Conservation (phyloP, 2,113 vertebrate species). For the Psilopsiagon aymara region DNA sequence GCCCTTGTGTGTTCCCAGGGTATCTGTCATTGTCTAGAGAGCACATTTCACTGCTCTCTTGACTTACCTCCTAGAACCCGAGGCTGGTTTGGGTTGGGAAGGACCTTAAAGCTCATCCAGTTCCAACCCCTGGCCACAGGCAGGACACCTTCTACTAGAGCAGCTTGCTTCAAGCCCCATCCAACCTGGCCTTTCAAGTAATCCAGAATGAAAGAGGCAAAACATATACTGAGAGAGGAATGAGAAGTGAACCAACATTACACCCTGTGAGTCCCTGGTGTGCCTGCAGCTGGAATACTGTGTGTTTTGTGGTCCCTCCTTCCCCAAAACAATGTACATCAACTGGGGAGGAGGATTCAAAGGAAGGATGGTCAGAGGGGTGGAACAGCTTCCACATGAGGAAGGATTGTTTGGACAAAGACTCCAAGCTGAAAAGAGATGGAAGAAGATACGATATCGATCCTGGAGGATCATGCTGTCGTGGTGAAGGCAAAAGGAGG, state of each 20-base stretch:
- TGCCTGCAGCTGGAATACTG: neutral
- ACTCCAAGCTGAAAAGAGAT: neutral
- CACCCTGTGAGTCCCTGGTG: neutral
- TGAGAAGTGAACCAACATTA: neutral
- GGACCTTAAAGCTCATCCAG: neutral
- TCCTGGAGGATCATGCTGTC: neutral
- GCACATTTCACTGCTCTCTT: neutral
- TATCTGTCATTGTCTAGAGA: neutral
- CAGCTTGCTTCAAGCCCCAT: neutral
- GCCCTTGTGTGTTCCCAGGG: neutral
- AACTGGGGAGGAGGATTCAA: neutral
- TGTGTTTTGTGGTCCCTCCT: neutral
- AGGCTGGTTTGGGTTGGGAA: neutral
- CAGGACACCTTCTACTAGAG: neutral
- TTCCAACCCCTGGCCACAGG: rapidly evolving
- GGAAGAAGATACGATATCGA: neutral
- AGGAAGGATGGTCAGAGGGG: neutral
- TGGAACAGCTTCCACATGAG: neutral
- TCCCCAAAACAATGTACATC: rapidly evolving
- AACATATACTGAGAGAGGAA: neutral
- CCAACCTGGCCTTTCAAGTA: neutral
- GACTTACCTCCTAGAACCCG: neutral
- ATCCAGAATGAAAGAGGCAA: neutral
- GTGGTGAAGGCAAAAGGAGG: neutral
- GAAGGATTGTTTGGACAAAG: neutral